Evolutionary conservation across 2,797 vertebrate genomes (phyloP).

Genomic region (Pogoniulus pusillus): DNA sequence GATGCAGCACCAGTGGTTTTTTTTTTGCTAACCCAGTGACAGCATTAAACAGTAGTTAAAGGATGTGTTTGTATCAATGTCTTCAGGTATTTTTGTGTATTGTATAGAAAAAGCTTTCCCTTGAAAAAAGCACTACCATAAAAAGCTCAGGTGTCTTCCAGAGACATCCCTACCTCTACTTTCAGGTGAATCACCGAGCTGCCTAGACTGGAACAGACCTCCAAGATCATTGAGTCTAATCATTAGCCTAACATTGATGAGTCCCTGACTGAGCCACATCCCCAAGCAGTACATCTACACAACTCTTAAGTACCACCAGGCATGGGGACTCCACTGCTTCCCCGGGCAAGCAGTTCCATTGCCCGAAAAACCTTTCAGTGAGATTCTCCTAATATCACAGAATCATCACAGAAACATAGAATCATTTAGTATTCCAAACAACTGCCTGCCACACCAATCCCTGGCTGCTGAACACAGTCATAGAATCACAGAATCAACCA

Average conservation of each 20-base stretch:
- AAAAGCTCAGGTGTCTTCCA: conserved; percentile 2
- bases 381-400: no score
- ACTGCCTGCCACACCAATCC: not conserved
- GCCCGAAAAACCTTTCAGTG: no score
- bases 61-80: conserved; percentile 35
- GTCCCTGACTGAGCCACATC: no score
- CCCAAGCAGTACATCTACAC: no score
- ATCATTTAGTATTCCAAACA: conserved; percentile 32
- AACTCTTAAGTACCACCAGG: no score
- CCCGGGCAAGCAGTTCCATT: no score
- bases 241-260: no score
- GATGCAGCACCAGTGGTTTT: conserved; percentile 7
- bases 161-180: not conserved
- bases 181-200: not conserved
- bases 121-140: not conserved
- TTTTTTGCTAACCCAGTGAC: conserved; percentile 37
- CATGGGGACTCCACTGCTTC: no score
- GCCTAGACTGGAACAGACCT: no score
- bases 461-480: not conserved
- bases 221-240: no score
- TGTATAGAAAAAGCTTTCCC: conserved; percentile 29
- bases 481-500: no score
- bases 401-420: no score
- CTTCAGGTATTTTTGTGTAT: conserved; percentile 35
- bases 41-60: conserved; percentile 48